Evolutionary conservation across 37 sponge, comb jelly and placozoan species (phyloP), one percentile per base, ranked within the genome.

Genomic region (Chondrilla cf. caribensis): DNA sequence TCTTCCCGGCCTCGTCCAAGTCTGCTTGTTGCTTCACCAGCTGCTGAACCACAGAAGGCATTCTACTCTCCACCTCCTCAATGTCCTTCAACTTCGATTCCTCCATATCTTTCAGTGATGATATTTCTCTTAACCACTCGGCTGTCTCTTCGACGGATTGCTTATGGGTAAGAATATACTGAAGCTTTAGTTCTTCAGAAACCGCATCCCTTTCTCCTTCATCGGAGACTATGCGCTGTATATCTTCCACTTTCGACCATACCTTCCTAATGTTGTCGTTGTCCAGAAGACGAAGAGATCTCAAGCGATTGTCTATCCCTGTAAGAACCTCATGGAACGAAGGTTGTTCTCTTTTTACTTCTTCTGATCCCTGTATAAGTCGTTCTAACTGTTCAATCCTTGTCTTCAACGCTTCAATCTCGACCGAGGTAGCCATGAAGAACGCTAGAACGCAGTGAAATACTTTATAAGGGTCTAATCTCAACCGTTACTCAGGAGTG

Each of bases 341-440:
- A 8, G 76, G 43, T 40, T 40, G 76, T 1, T 73, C 76, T 21
- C 21, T 39, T 4, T n/a, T 39, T 25, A 24, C 41, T n/a, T 39
- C 21, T 37, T 73, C 76, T 40, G 24, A 24, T 1, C 76, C 76
- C 9, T 25, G 36, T 18, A 73, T n/a, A 3, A 43, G 42, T 73
- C 76, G 41, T 73, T 73, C 76, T 39, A 73, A 38, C 6, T 38
- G 17, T 40, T 73, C 76, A 11, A 73, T 43, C 25, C 76, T 37
- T 17, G 24, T 37, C 39, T 21, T n/a, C 36, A 73, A 2, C 39
- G 76, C 24, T n/a, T 73, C 76, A 41, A 73, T 2, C 6, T 73
- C 76, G 15, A 1, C 51, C 6, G 51, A 47, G 51, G 51, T 11
- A 11, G 51, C 51, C 51, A 47, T 47, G n/a, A n/a, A n/a, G n/a